Conservation (phyloP, 2,797 vertebrate genomes). For the Muraenolepis orangiensis region DNA sequence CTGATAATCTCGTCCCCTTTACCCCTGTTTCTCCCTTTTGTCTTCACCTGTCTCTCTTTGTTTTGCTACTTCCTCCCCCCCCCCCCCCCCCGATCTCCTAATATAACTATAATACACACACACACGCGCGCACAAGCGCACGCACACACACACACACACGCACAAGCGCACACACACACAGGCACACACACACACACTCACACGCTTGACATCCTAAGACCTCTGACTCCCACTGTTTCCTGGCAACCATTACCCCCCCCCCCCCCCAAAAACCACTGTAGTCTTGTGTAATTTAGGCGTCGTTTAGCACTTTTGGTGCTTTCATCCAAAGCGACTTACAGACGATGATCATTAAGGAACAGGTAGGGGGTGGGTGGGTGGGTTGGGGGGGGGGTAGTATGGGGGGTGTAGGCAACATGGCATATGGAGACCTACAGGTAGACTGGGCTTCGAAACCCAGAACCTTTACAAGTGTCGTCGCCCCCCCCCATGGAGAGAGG, state of each 20-base stretch:
- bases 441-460: neutral
- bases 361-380: too few species aligned
- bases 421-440: neutral
- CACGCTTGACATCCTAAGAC: neutral
- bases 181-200: neutral
- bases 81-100: too few species aligned
- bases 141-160: neutral
- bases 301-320: neutral
- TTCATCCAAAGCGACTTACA: neutral
- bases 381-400: too few species aligned
- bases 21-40: constrained; percentile 54
- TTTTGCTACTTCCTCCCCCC: constrained; percentile 53
- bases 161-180: neutral
- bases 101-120: neutral
- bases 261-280: neutral
- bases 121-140: neutral
- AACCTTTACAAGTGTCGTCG: neutral
- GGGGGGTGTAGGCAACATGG: neutral
- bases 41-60: constrained; percentile 43
- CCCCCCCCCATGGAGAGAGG: too few species aligned
- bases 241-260: neutral
- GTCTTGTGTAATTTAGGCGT: neutral
- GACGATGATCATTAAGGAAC: neutral
- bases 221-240: neutral
- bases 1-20: constrained; percentile 69